These are phyloP conservation scores for Philypnodon macrostomus DNA, from an alignment of 2,797 vertebrate genomes.

Conservation along the genomic window DNA sequence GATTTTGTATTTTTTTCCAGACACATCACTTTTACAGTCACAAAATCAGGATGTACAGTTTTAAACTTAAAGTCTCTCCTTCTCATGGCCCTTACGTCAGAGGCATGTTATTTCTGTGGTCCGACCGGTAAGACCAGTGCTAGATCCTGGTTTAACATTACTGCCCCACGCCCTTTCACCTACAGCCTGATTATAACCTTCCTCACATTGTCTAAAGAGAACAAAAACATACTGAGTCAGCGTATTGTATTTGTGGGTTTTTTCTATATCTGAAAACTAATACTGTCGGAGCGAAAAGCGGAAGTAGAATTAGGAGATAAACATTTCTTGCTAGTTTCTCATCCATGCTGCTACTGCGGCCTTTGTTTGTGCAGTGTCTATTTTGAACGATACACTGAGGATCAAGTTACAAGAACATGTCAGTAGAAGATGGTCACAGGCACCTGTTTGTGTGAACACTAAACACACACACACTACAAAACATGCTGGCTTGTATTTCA, in stretches of 20 bases:
- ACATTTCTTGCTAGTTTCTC: neutral
- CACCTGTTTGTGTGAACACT: slow-evolving; percentile 10
- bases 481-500: too few relatives aligned
- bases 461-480: too few relatives aligned
- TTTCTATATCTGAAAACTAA: too few relatives aligned
- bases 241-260: too few relatives aligned
- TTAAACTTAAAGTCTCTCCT: too few relatives aligned
- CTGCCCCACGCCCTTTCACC: slow-evolving; percentile 12
- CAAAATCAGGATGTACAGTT: too few relatives aligned
- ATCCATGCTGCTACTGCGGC: neutral
- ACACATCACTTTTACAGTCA: too few relatives aligned
- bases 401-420: slow-evolving; percentile 34
- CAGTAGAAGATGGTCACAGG: neutral
- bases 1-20: too few relatives aligned
- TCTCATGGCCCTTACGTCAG: neutral
- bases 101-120: neutral
- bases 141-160: slow-evolving; percentile 21
- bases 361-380: slow-evolving; percentile 14
- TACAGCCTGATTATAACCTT: neutral
- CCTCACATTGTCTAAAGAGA: neutral
- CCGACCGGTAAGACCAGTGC: slow-evolving; percentile 51
- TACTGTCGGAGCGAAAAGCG: too few relatives aligned
- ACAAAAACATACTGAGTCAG: too few relatives aligned
- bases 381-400: slow-evolving; percentile 41
- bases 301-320: too few relatives aligned